Evolutionary conservation across 2,797 vertebrate genomes (phyloP).

Genomic region (Phalanger gymnotis): DNA sequence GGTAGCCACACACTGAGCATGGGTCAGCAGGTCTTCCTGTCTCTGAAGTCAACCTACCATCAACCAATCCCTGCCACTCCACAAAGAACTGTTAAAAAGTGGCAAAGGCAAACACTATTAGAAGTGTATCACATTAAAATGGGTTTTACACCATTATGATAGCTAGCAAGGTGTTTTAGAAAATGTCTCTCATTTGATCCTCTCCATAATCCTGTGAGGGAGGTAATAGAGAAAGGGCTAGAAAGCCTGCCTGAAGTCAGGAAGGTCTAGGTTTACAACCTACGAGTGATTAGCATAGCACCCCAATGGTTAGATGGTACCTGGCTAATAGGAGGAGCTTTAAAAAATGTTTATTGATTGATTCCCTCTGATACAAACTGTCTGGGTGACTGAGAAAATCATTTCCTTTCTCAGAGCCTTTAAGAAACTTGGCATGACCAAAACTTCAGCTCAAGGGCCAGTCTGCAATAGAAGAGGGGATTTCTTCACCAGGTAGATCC

Average conservation of each 20-base stretch:
- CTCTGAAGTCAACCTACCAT: not conserved
- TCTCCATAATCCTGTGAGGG: not conserved
- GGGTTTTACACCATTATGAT: not conserved
- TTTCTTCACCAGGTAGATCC: not conserved
- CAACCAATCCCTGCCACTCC: not conserved
- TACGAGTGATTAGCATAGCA: not conserved
- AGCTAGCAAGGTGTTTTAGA: not conserved
- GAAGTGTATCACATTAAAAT: not conserved
- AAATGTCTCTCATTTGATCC: not conserved
- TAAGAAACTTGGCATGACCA: not conserved
- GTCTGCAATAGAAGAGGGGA: not conserved
- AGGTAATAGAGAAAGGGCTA: too few relatives aligned
- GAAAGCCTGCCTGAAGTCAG: not conserved
- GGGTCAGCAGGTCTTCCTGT: not conserved
- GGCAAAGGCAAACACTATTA: not conserved
- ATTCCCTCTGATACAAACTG: not conserved
- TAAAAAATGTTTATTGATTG: not conserved
- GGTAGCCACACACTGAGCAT: not conserved
- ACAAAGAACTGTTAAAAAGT: not conserved
- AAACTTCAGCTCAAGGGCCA: not conserved
- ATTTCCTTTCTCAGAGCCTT: not conserved
- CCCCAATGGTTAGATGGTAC: not conserved
- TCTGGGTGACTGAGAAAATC: not conserved
- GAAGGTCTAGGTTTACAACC: not conserved
- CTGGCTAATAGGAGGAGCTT: not conserved